These are phyloP conservation scores for Pluvianellus socialis DNA, from an alignment of 2,113 vertebrate genomes.

Conservation along the genomic window DNA sequence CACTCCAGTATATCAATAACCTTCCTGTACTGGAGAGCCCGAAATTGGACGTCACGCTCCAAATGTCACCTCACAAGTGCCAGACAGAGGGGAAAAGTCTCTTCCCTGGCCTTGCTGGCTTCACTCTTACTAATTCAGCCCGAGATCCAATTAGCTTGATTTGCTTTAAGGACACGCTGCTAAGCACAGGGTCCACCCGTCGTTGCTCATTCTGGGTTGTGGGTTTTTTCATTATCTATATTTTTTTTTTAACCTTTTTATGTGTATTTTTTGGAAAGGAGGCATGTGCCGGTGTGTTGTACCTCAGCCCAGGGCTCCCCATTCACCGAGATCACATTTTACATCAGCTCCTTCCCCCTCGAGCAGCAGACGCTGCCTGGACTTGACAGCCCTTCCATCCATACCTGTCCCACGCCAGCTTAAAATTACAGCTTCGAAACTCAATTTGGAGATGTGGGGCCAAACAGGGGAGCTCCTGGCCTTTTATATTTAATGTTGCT, in stretches of 20 bases:
- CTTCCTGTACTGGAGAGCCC: neutral
- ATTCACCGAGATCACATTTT: neutral
- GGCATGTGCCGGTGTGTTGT: neutral
- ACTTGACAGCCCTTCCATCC: slow-evolving; percentile 15
- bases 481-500: neutral
- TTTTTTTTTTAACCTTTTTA: neutral
- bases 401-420: neutral
- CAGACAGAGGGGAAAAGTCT: neutral
- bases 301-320: neutral
- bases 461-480: neutral
- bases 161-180: neutral
- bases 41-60: accelerated
- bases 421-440: neutral
- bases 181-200: neutral
- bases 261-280: neutral
- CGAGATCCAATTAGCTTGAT: neutral
- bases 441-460: neutral
- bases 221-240: neutral
- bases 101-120: neutral
- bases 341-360: neutral
- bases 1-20: neutral
- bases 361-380: neutral
- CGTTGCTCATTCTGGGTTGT: neutral
- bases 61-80: neutral
- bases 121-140: neutral